Base-by-base conservation (phyloP, 2,888 invertebrate genomes). In the Osmoderma eremita region DNA sequence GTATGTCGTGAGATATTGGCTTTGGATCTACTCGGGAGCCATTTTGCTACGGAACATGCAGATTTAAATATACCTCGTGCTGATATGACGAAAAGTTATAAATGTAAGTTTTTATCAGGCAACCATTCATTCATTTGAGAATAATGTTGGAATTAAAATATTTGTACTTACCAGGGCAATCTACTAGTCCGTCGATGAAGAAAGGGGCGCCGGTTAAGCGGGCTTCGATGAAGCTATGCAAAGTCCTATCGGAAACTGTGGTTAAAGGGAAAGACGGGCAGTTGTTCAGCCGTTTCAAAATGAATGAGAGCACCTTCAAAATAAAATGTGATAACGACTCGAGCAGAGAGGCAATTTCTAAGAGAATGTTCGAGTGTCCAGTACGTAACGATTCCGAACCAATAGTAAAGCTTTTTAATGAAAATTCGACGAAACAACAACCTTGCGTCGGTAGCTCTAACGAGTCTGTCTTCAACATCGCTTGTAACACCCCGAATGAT, bases 1-100 rank as follows among this genome's bases (percentile, higher is more conserved):
- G 67, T 73, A 51, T 73, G 73, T 66, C 70, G 69, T 38, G 73
- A 72, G 18, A 65, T 67, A 10, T 58, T 73, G 54, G 51, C 67
- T 17, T 65, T 73, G 38, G 71, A 73, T 36, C 50, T 67, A 5
- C 53, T 73, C 22, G 69, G 66, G 0, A 70, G 50, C 30, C 73
- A 73, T 65, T 67, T 73, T 17, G 68, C 71, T 38, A 65, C 62
- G 24, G 71, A 73, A 65, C 71, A 72, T 63, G 67, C 62, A 18
- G 72, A 72, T 41, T 62, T 61, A 5, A 65, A 58, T 39, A 63
- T 63, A 18, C 58, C 68, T n/a, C 54, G 63, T 13, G 61, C 65
- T 18, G 69, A 69, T 54, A 17, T 63, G 2, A 63, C 63, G 3
- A 69, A 69, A 51, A 67, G 42, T 24, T 69, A 66, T 20, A 69